phyloP scores from a whole-genome alignment of 2,113 vertebrate genomes.

The Anthoscopus minutus region DNA sequence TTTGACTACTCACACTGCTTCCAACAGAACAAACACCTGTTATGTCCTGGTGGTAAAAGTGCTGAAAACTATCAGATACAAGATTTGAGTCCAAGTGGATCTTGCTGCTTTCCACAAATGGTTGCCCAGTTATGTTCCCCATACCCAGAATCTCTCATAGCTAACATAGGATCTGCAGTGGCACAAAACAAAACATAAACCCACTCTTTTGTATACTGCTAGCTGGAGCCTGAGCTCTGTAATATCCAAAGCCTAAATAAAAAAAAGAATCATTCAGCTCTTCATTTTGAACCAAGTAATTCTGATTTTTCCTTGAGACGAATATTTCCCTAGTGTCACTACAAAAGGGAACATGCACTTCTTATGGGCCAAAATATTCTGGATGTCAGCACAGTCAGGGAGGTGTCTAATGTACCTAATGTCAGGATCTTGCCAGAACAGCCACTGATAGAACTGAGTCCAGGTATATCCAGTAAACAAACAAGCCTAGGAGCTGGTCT shows the following conservation, averaged over 20 bases:
- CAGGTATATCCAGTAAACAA: background rate
- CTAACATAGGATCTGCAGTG: background rate
- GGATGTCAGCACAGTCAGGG: background rate
- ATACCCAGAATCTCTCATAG: background rate
- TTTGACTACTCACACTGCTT: background rate
- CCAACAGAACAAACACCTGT: background rate
- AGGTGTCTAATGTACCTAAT: background rate
- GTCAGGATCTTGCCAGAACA: background rate
- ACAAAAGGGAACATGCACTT: background rate
- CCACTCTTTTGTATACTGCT: constrained; percentile 18
- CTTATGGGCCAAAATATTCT: background rate
- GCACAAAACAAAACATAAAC: constrained; percentile 15
- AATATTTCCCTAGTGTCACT: background rate
- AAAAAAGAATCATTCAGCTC: background rate
- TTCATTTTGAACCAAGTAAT: background rate
- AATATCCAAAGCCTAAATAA: constrained; percentile 10
- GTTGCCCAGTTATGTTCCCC: background rate
- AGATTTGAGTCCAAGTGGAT: background rate
- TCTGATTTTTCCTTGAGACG: background rate
- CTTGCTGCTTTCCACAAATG: background rate
- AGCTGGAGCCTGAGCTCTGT: constrained; percentile 24
- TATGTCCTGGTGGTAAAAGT: background rate
- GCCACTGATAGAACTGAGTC: background rate
- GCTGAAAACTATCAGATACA: background rate
- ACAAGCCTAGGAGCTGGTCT: background rate